Evolutionary conservation across 2,797 vertebrate species (phyloP).

Genomic region (Thaleichthys pacificus): DNA sequence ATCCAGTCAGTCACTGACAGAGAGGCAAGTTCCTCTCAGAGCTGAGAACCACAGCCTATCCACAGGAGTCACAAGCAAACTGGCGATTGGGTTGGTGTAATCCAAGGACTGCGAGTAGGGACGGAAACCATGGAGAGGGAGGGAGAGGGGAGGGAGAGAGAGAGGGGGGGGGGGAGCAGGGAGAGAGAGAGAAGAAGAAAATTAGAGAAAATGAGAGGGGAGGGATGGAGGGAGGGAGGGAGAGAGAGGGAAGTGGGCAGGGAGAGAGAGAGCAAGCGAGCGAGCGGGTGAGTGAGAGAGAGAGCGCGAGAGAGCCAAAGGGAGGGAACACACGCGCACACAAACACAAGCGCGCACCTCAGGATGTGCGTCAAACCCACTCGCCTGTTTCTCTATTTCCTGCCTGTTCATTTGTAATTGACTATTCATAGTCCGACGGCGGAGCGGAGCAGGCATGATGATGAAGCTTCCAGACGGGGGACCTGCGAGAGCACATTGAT

Average conservation of each 20-base stretch:
- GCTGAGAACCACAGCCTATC: background rate
- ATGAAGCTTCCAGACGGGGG: slow-evolving; percentile 30
- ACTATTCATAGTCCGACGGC: slow-evolving; percentile 51
- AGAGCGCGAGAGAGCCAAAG: background rate
- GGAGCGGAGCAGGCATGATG: slow-evolving; percentile 49
- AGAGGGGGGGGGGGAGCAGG: background rate
- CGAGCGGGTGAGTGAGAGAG: background rate
- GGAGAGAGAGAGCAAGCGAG: background rate
- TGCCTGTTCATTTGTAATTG: slow-evolving; percentile 54
- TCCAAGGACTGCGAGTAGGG: background rate
- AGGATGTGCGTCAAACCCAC: slow-evolving; percentile 25
- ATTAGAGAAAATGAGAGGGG: no score
- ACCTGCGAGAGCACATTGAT: slow-evolving; percentile 39
- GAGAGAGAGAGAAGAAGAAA: no score
- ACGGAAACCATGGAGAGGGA: background rate
- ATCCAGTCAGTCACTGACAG: background rate
- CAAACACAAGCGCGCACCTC: slow-evolving; percentile 1
- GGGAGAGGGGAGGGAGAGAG: background rate
- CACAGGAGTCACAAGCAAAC: background rate
- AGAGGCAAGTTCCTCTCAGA: background rate
- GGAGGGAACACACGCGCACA: background rate
- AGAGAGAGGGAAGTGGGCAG: background rate
- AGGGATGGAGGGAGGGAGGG: background rate
- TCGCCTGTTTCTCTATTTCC: slow-evolving; percentile 45
- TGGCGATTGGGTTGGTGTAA: background rate